phyloP scores from a whole-genome alignment of 2,888 invertebrate species.

The Dolichomitus sp. region DNA sequence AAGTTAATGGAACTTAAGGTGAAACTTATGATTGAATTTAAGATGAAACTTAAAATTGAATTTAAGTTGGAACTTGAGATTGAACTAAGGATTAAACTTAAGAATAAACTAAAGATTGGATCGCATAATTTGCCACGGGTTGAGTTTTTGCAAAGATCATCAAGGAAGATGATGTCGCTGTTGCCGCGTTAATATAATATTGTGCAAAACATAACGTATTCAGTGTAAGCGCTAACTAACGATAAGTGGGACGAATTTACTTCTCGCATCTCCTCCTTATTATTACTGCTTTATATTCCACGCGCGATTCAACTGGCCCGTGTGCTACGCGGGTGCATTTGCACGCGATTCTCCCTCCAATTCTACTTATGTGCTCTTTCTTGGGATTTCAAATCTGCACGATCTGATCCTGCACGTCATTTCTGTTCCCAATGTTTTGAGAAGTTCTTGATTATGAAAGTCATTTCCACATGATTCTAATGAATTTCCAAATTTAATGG shows the following conservation, averaged over 20 bases:
- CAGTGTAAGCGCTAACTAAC: slow-evolving; percentile 84
- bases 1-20: too few species aligned
- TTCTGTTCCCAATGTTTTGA: not conserved
- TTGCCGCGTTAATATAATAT: slow-evolving; percentile 78
- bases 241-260: slow-evolving; percentile 86
- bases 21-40: too few species aligned
- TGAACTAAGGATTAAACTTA: too few species aligned
- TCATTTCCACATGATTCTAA: too few species aligned
- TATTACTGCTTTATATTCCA: slow-evolving; percentile 83
- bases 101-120: too few species aligned
- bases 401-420: not conserved
- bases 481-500: too few species aligned
- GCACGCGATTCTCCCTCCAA: slow-evolving; percentile 50
- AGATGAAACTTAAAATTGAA: too few species aligned
- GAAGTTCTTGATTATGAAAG: too few species aligned
- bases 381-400: not conserved
- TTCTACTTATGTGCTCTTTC: slow-evolving; percentile 43
- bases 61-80: too few species aligned
- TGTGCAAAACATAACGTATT: slow-evolving; percentile 85
- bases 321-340: slow-evolving; percentile 56
- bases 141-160: not conserved
- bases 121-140: not conserved
- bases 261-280: slow-evolving; percentile 80
- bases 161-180: slow-evolving; percentile 22
- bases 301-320: slow-evolving; percentile 49